Percentiles rank a stretch among this genome's conserved stretches.
These are phyloP conservation scores for Adelphocoris suturalis DNA, from an alignment of 2,888 invertebrate species.

Conservation along the genomic window DNA sequence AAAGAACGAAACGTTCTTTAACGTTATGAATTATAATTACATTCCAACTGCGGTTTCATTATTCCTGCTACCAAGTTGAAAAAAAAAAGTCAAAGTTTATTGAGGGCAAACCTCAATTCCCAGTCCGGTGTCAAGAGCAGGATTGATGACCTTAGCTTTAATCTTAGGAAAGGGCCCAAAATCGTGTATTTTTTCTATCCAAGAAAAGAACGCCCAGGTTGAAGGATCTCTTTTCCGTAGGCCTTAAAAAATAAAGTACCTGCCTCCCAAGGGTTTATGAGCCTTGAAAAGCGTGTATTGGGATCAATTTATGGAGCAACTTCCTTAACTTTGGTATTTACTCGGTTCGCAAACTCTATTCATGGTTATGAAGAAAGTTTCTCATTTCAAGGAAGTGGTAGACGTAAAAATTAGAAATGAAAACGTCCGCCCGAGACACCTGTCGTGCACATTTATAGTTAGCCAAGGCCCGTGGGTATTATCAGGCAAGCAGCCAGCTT, in stretches of 20 bases:
- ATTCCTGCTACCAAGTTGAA: too few relatives aligned
- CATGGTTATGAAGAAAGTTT: neutral
- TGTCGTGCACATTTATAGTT: neutral
- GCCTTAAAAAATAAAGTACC: slow-evolving; percentile 1
- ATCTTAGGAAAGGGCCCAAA: slow-evolving; percentile 2
- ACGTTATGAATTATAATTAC: too few relatives aligned
- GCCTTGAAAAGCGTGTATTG: neutral
- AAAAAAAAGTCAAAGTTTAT: neutral
- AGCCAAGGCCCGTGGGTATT: neutral
- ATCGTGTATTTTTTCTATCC: slow-evolving; percentile 17
- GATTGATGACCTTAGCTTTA: slow-evolving; percentile 29
- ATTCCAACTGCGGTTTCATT: too few relatives aligned
- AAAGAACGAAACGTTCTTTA: too few relatives aligned
- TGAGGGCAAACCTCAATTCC: slow-evolving; percentile 5
- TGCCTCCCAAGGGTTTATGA: neutral
- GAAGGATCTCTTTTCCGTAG: neutral
- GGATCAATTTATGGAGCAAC: slow-evolving; percentile 18
- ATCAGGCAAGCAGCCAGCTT: neutral
- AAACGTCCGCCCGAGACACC: neutral
- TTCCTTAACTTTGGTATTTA: slow-evolving; percentile 14
- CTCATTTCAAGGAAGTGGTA: neutral
- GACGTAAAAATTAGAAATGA: slow-evolving; percentile 30
- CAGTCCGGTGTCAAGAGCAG: neutral
- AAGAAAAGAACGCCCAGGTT: slow-evolving; percentile 16
- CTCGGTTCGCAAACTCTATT: neutral